Percentiles rank a stretch among this genome's conserved stretches.
Conservation (phyloP, 2,797 vertebrate genomes). For the Somateria mollissima region DNA sequence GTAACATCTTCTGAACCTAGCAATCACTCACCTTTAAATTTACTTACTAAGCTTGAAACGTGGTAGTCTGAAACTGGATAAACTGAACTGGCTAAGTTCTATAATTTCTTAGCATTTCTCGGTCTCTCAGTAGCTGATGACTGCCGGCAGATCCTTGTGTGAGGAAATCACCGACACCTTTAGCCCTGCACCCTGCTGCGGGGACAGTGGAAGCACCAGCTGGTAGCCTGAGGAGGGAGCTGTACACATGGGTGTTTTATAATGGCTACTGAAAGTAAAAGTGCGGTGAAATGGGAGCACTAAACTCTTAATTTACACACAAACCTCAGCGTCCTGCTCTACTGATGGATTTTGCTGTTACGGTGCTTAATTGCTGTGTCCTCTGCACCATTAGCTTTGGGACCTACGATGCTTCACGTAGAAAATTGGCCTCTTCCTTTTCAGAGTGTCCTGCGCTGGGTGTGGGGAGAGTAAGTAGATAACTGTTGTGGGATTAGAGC, state of each 20-base stretch:
- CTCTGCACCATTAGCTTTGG: not conserved
- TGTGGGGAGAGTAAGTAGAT: fast-evolving
- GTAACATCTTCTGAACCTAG: not conserved
- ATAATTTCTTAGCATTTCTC: not conserved
- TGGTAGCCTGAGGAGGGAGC: not conserved
- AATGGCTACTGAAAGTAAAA: not conserved
- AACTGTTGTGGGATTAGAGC: not conserved
- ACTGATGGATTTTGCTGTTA: not conserved
- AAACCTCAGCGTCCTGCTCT: not conserved
- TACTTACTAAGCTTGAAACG: not conserved
- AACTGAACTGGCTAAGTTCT: not conserved
- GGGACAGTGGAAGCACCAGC: too few species aligned
- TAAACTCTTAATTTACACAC: not conserved
- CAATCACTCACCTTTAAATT: not conserved
- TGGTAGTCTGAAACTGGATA: not conserved
- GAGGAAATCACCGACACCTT: not conserved
- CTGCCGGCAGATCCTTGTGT: not conserved
- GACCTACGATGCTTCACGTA: not conserved
- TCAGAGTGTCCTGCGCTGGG: not conserved
- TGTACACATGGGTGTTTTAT: not conserved
- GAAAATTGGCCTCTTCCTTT: not conserved
- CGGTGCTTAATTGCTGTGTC: not conserved
- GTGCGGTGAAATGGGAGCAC: not conserved
- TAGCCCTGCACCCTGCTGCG: not conserved
- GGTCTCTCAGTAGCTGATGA: not conserved